Percentiles rank a stretch among this genome's conserved stretches.
Conservation (phyloP, 2,113 vertebrate genomes). For the Collichthys lucidus region DNA sequence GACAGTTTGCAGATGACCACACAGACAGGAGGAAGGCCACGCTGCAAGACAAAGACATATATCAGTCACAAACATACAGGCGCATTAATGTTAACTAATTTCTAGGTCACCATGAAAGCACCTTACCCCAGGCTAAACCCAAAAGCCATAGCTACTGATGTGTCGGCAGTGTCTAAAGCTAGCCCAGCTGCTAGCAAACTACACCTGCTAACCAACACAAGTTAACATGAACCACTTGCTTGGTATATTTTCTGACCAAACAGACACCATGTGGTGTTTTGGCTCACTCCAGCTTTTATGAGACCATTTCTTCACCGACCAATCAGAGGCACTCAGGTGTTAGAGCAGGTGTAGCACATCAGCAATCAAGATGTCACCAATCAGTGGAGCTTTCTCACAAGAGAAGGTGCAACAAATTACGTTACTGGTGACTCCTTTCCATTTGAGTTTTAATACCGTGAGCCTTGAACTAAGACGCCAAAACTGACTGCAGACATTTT, state of each 20-base stretch:
- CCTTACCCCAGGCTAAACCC: constrained; percentile 37
- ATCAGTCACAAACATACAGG: not conserved
- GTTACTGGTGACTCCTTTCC: not conserved
- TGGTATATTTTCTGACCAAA: not conserved
- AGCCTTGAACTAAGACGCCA: not conserved
- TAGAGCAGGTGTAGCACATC: constrained; percentile 7
- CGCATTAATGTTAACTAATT: too few species aligned
- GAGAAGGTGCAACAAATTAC: not conserved
- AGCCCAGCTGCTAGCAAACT: constrained; percentile 45
- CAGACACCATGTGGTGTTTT: rapidly evolving
- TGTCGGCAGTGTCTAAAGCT: constrained; percentile 60
- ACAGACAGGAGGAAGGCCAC: constrained; percentile 34
- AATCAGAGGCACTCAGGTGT: not conserved
- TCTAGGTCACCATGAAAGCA: not conserved
- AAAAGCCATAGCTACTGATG: constrained; percentile 57
- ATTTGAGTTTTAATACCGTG: not conserved
- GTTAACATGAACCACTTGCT: not conserved
- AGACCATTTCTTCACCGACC: not conserved
- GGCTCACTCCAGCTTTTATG: constrained; percentile 3
- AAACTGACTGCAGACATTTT: not conserved
- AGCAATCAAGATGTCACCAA: not conserved
- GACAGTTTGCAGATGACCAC: not conserved
- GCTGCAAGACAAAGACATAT: constrained; percentile 40
- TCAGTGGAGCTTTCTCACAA: not conserved
- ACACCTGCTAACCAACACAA: constrained; percentile 46